A percentile compares a stretch with the other conserved stretches of the same genome.
These are phyloP conservation scores for Heteronetta atricapilla DNA, from an alignment of 2,113 vertebrate species.

Conservation along the genomic window DNA sequence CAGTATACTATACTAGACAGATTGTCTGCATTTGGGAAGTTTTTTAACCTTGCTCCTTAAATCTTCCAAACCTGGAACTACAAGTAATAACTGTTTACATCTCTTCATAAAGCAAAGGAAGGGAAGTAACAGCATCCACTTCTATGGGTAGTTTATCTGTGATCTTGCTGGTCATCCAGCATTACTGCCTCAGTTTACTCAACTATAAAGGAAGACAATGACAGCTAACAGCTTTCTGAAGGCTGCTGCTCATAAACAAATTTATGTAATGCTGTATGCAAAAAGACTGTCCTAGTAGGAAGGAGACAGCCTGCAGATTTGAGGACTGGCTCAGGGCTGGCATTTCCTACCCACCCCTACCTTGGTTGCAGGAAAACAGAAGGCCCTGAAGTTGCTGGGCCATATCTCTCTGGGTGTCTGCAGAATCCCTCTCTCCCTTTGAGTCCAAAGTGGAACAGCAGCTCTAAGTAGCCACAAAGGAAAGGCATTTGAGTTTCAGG, in stretches of 20 bases:
- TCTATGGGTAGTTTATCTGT: background rate
- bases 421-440: background rate
- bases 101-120: background rate
- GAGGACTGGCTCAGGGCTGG: background rate
- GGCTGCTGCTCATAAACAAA: background rate
- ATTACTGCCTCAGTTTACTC: background rate
- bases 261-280: background rate
- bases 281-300: background rate
- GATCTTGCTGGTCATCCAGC: background rate
- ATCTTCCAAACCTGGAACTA: background rate
- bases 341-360: background rate
- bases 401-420: background rate
- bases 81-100: background rate
- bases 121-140: background rate
- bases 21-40: background rate
- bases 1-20: too few species aligned
- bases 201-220: background rate
- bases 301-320: background rate
- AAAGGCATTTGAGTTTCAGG: background rate
- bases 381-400: accelerated
- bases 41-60: background rate
- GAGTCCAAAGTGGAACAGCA: background rate
- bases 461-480: background rate
- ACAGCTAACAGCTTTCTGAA: background rate
- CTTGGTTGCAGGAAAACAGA: background rate